Evolutionary conservation across 92 coral and sea anemone species (phyloP).

Genomic region (Porites rus): DNA sequence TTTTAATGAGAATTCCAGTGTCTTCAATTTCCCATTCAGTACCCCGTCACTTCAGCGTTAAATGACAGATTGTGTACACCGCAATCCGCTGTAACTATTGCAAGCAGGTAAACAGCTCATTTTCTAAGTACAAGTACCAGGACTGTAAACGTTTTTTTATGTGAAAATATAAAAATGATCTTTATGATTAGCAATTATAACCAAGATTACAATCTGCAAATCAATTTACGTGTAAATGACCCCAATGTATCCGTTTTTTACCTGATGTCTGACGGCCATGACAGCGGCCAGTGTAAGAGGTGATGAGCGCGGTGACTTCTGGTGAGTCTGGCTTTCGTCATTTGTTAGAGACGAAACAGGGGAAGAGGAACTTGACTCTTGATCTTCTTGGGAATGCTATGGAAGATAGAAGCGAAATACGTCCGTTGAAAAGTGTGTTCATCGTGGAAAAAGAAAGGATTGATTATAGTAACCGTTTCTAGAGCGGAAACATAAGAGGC

Average conservation of each 20-base stretch:
- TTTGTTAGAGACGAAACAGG: conserved; percentile 52
- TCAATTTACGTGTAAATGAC: too few species aligned
- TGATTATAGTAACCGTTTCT: too few species aligned
- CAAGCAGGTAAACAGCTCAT: background rate
- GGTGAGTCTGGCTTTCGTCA: conserved; percentile 49
- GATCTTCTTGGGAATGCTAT: conserved; percentile 45
- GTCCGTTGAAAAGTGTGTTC: background rate
- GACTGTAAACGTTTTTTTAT: background rate
- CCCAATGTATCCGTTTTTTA: conserved; percentile 11
- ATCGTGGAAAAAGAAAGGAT: background rate
- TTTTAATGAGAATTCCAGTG: too few species aligned
- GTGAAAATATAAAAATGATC: background rate
- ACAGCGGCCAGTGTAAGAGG: conserved; percentile 73
- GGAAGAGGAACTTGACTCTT: conserved; percentile 47
- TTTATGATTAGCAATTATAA: too few species aligned
- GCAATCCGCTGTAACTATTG: background rate
- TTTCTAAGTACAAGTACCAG: background rate
- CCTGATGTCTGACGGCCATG: conserved; percentile 57
- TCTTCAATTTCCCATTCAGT: too few species aligned
- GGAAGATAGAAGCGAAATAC: background rate
- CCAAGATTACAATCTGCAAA: too few species aligned
- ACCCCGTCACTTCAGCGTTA: too few species aligned
- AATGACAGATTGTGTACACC: too few species aligned
- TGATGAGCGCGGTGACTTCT: conserved; percentile 78
- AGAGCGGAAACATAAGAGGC: too few species aligned